Evolutionary conservation across 2,797 vertebrate species (phyloP).

Genomic region (Cossypha heuglini): DNA sequence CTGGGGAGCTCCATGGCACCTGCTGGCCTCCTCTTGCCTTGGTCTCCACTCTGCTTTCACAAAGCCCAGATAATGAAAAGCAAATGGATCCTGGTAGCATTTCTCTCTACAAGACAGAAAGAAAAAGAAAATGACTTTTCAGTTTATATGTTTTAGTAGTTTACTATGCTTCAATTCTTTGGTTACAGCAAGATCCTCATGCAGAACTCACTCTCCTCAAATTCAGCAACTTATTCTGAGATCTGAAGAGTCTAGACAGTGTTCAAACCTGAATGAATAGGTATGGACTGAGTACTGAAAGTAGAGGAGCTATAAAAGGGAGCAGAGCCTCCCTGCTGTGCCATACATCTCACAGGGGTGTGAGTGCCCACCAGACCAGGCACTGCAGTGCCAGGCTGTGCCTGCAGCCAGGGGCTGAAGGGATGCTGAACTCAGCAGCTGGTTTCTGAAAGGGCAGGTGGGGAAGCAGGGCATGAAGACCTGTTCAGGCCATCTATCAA

Average conservation of each 20-base stretch:
- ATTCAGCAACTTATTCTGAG: background rate
- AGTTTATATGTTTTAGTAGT: background rate
- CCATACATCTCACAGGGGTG: background rate
- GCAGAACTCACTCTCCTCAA: background rate
- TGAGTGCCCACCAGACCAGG: background rate
- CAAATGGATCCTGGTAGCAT: background rate
- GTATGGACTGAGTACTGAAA: background rate
- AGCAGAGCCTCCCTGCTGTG: background rate
- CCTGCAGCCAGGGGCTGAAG: background rate
- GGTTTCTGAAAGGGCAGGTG: background rate
- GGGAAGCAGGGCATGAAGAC: background rate
- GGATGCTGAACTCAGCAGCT: background rate
- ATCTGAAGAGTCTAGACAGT: background rate
- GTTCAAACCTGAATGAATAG: background rate
- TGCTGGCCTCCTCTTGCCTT: background rate
- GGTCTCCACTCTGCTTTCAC: background rate
- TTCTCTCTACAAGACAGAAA: background rate
- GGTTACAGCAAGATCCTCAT: background rate
- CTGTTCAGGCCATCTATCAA: background rate
- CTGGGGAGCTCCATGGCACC: conserved; percentile 75
- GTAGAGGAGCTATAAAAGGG: background rate
- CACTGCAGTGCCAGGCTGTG: background rate
- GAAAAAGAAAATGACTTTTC: background rate
- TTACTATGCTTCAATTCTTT: background rate
- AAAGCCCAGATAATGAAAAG: background rate